A percentile compares a stretch with the other conserved stretches of the same genome.
phyloP scores from a whole-genome alignment of 2,888 invertebrate genomes.

The Sphinx pinastri region DNA sequence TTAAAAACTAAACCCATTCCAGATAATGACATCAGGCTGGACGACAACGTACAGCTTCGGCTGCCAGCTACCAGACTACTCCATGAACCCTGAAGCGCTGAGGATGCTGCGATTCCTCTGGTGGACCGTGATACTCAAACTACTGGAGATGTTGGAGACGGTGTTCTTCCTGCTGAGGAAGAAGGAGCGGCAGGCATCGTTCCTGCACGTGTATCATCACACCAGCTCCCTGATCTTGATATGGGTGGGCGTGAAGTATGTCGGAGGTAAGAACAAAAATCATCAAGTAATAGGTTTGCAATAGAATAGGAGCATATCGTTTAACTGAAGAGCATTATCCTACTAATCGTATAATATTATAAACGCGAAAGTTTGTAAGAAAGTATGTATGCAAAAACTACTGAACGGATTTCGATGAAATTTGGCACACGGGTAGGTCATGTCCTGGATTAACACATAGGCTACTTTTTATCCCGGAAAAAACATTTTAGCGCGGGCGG shows the following conservation, averaged over 20 bases:
- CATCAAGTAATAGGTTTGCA: background rate
- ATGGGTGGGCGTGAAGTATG: conserved; percentile 85
- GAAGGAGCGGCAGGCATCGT: conserved; percentile 88
- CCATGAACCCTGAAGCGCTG: conserved; percentile 85
- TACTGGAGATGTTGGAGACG: conserved; percentile 87
- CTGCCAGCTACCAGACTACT: conserved; percentile 89
- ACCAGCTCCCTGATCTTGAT: conserved; percentile 83
- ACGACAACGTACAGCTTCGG: conserved; percentile 84
- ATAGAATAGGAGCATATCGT: too few relatives aligned
- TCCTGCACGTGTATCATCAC: conserved; percentile 90
- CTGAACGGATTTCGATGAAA: too few relatives aligned
- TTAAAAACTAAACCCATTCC: conserved; percentile 39
- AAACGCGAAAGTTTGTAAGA: too few relatives aligned
- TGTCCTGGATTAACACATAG: too few relatives aligned
- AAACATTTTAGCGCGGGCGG: too few relatives aligned
- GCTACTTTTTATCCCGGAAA: too few relatives aligned
- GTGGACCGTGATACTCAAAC: conserved; percentile 86
- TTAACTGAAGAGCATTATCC: too few relatives aligned
- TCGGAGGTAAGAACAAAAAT: conserved; percentile 85
- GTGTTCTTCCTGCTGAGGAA: conserved; percentile 88
- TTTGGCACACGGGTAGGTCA: too few relatives aligned
- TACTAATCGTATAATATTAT: too few relatives aligned
- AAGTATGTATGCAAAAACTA: too few relatives aligned
- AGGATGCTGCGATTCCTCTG: conserved; percentile 84
- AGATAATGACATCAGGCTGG: conserved; percentile 87